Evolutionary conservation across 2,888 invertebrate species (phyloP), one percentile per base, ranked within the genome.

Genomic region (Caenorhabditis imperialis): DNA sequence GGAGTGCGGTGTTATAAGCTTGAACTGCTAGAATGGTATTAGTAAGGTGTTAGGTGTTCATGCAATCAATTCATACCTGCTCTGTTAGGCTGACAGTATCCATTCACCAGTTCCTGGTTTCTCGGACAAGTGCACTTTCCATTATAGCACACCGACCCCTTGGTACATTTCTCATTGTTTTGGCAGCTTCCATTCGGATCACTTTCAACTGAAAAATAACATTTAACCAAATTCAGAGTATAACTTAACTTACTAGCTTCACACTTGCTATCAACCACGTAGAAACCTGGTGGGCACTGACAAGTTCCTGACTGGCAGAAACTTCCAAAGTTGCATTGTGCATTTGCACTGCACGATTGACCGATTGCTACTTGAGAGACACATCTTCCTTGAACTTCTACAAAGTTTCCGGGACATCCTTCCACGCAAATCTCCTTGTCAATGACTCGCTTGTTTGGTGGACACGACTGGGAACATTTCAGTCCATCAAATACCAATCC

Each of bases 251-350:
- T 22, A 72, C 72, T 63, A 2, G 74, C 67, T 62, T 57, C 37
- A 20, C 74, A 74, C 16, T 67, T 60, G 23, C 40, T 50, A 12
- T 74, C 61, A 18, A 57, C 40, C 10, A 74, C 74, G 35, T 67
- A 74, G 23, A 74, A 77, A 47, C 77, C 79, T 10, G 74, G 60
- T 23, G 79, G 70, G 47, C 79, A 77, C 30, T 61, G 65, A 23
- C 84, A 84, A 1, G 51, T 58, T 48, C 80, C 82, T 47, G 70
- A 79, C 35, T 84, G 75, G 42, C 87, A 87, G 47, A 82, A 83
- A 20, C 84, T 81, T 30, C 86, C 85, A 18, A 84, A 85, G 18
- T 77, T 79, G 50, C 88, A 88, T 63, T 88, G 88, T 6, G 83
- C 79, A 63, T 84, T 87, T 42, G 87, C 83, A n/a, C 70, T 37